Evolutionary conservation across 2,888 invertebrate genomes (phyloP).

Genomic region (Capitulum mitella): DNA sequence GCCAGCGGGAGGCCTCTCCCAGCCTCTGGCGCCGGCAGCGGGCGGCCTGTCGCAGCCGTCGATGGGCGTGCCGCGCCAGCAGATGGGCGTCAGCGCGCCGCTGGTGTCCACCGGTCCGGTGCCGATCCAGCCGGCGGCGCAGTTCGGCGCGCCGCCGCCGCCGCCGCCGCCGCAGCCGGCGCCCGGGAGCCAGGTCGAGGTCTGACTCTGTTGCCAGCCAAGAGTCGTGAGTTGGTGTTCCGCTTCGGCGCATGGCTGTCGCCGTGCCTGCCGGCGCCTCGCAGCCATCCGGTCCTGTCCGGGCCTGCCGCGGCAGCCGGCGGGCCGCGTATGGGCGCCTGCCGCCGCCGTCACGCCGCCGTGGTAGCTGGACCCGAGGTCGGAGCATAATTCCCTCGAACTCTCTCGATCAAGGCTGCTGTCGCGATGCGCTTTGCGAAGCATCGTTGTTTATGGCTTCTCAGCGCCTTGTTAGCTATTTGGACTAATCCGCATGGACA

Average conservation of each 20-base stretch:
- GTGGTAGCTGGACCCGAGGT: too few relatives aligned
- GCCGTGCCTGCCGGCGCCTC: too few relatives aligned
- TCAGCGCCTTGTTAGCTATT: too few relatives aligned
- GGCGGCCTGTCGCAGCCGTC: not conserved
- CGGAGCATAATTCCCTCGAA: too few relatives aligned
- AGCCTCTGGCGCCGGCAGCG: not conserved
- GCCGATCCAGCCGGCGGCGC: constrained; percentile 36
- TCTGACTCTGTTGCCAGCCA: constrained; percentile 46
- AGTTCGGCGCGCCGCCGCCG: constrained; percentile 29
- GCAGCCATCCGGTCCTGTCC: too few relatives aligned
- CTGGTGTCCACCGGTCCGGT: not conserved
- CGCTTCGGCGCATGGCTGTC: not conserved
- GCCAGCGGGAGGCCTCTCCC: not conserved
- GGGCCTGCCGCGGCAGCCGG: too few relatives aligned
- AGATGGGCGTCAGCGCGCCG: constrained; percentile 23
- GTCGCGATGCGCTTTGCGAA: too few relatives aligned
- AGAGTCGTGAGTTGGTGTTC: constrained; percentile 15
- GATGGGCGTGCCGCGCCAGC: not conserved
- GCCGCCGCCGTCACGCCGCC: too few relatives aligned
- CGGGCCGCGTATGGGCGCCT: too few relatives aligned
- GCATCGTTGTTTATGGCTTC: too few relatives aligned
- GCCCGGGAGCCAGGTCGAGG: constrained; percentile 36
- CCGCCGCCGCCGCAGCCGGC: constrained; percentile 35
- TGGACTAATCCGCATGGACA: too few relatives aligned
- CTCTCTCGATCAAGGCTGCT: too few relatives aligned